Evolutionary conservation across 2,797 vertebrate genomes (phyloP), one percentile per base, ranked within the genome.

Genomic region (Enoplosus armatus): DNA sequence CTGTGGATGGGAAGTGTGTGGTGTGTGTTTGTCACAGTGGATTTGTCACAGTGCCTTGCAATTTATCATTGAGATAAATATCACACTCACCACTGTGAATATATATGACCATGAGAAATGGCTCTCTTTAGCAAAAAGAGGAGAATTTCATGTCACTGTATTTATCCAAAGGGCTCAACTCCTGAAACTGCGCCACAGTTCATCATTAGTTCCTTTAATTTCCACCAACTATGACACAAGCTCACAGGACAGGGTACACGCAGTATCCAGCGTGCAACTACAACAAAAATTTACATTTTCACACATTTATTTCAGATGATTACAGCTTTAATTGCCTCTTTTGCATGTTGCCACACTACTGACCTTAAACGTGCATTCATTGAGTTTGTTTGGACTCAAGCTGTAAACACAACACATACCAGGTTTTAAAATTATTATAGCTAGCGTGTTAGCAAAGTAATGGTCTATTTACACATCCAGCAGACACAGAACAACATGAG

Each of bases 21-120:
- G 72, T 73, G 45, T 33, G 35, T 55, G 59, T 82, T 72, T 58
- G 69, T 83, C 73, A 65, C 41, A 51, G 58, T n/a, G 39, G 58
- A 66, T 82, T 78, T 72, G 48, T 69, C 58, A 50, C 68, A 80
- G 41, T 1, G 35, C 22, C 15, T 14, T 53, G 43, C 47, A 26
- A 58, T 84, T 64, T 41, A 76, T 86, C 73, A 76, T 4, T 1
- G 55, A 72, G 76, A 82, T 79, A 74, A 72, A 67, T 29, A 82
- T 84, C 78, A 45, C 62, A 29, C 20, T 56, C 22, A 15, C 29
- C 24, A 35, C 1, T 54, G 65, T 67, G 84, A 80, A 75, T 77
- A 72, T 71, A 71, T 59, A 69, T 68, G 53, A 83, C 67, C 3
- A n/a, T 37, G 56, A 68, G 16, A 59, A 60, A 84, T 11, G 22